Base-by-base conservation (phyloP, 2,797 vertebrate species). In the Propithecus deckenii region DNA sequence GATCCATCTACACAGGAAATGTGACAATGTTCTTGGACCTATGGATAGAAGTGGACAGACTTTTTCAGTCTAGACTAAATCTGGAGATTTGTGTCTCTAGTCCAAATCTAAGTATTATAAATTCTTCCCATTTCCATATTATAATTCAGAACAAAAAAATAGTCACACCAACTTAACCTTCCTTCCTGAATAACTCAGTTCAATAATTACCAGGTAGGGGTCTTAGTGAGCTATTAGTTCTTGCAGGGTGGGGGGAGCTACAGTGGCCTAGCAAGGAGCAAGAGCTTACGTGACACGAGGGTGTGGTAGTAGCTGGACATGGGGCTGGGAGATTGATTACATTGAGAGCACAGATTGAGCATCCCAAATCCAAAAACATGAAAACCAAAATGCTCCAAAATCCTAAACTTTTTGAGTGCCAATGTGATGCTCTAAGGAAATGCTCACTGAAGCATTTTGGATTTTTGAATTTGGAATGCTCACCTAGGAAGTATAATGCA, bases 171-270 rank as follows among this genome's bases (percentile, higher is more conserved):
- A 30, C 28, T 78, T 74, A n/a, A n/a, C 2, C 52, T 78, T 92
- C 52, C 52, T 89, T 93, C 32, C 65, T 91, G 71, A 93, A 81
- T 59, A 85, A 79, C 41, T 95, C 74, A 63, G n/a, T 96, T 74
- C 28, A 43, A 18, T 87, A 83, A 35, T 18, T 30, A 86, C 79
- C 69, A 67, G 41, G 15, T 81, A 13, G 63, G 4, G 43, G 4
- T 78, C 50, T 85, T 38, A 3, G 10, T 0, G 23, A 92, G 20
- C 4, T 22, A 9, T 30, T 52, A 46, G 30, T 38, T 63, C 18
- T 32, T 12, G 1, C 63, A 5, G 9, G 15, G n/a, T 30, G 2
- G 1, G 76, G 23, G 14, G 28, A 9, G n/a, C 23, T 63, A 3
- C 46, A 28, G 22, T 22, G 18, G 18, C 18, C 38, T 72, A 43